These are phyloP conservation scores for Eucidaris tribuloides DNA, from an alignment of 35 echinoderm and acorn worm species.

Conservation along the genomic window DNA sequence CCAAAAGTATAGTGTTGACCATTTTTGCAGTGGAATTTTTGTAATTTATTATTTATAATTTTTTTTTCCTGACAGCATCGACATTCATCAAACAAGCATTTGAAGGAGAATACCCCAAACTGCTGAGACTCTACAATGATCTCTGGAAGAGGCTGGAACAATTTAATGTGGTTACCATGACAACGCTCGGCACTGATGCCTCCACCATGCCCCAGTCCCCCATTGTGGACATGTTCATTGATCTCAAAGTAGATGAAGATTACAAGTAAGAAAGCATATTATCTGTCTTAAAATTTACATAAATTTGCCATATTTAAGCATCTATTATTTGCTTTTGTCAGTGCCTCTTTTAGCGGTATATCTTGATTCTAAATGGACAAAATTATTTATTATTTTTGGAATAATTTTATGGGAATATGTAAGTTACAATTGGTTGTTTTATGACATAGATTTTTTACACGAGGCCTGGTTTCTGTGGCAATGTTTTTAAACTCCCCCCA, in stretches of 20 bases:
- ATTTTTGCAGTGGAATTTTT: too few relatives aligned
- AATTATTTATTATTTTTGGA: too few relatives aligned
- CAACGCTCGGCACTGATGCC: not conserved
- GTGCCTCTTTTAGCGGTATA: too few relatives aligned
- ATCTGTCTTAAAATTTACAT: not conserved
- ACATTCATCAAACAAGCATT: constrained; percentile 94
- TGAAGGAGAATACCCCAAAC: constrained; percentile 98
- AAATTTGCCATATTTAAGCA: too few relatives aligned
- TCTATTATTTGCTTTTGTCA: too few relatives aligned
- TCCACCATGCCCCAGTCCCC: not conserved
- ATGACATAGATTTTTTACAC: too few relatives aligned
- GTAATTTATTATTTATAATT: not conserved
- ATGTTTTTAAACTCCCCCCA: too few relatives aligned
- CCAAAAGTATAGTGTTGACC: too few relatives aligned
- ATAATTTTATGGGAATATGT: too few relatives aligned
- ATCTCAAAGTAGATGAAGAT: constrained; percentile 3
- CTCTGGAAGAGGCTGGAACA: constrained; percentile 91
- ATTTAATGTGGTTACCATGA: constrained; percentile 56
- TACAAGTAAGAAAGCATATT: constrained; percentile 45
- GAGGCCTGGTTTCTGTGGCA: too few relatives aligned
- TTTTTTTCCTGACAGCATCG: constrained; percentile 50
- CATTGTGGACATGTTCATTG: not conserved
- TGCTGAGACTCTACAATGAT: constrained; percentile 82
- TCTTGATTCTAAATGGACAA: too few relatives aligned
- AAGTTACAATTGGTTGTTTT: too few relatives aligned